Conservation (phyloP, 2,888 invertebrate genomes). For the Prosopocoilus inquinatus region DNA sequence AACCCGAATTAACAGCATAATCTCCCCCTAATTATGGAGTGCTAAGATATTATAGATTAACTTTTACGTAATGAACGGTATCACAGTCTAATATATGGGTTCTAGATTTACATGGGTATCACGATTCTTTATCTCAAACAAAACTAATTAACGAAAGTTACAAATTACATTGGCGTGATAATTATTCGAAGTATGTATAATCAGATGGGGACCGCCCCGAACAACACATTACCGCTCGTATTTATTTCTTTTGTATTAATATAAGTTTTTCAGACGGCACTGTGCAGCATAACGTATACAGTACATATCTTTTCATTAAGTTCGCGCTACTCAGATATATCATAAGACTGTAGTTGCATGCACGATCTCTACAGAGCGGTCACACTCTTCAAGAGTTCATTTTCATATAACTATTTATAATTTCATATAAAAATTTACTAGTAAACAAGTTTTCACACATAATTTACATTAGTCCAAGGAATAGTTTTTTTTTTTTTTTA, state of each 20-base stretch:
- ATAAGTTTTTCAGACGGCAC: slow-evolving; percentile 40
- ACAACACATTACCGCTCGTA: slow-evolving; percentile 43
- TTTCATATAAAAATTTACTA: too few species aligned
- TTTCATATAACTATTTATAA: too few species aligned
- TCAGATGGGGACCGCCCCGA: slow-evolving; percentile 47
- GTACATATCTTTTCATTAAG: slow-evolving; percentile 51
- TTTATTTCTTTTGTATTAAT: slow-evolving; percentile 42
- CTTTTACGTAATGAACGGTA: slow-evolving; percentile 13
- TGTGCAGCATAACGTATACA: slow-evolving; percentile 43
- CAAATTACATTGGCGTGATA: slow-evolving; percentile 47
- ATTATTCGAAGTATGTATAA: slow-evolving; percentile 46
- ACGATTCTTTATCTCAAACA: slow-evolving; percentile 23
- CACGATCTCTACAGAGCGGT: slow-evolving; percentile 37
- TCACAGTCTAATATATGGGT: slow-evolving; percentile 12
- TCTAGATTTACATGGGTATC: slow-evolving; percentile 20
- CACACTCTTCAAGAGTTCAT: slow-evolving; percentile 7
- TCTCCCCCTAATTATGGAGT: slow-evolving; percentile 16
- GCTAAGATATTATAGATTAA: slow-evolving; percentile 12
- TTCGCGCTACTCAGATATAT: slow-evolving; percentile 46
- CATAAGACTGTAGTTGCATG: slow-evolving; percentile 40
- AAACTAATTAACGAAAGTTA: slow-evolving; percentile 43
- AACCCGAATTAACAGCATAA: background rate
- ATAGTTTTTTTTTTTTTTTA: too few species aligned
- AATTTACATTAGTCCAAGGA: too few species aligned
- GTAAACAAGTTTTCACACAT: too few species aligned